Conservation (phyloP, 1,140 invertebrate genomes). For the Drosophila biarmipes region DNA sequence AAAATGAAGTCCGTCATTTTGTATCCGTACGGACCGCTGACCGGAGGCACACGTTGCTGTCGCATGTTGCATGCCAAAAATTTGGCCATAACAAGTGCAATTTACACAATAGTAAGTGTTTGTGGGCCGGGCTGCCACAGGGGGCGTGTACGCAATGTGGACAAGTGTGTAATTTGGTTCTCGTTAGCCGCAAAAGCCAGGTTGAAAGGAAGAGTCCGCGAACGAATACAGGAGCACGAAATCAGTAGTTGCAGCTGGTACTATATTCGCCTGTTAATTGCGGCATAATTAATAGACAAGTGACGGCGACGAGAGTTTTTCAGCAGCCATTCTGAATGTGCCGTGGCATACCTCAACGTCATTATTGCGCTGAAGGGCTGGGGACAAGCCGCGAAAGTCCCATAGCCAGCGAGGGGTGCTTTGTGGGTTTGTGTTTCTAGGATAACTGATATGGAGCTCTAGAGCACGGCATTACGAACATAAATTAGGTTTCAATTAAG, state of each 20-base stretch:
- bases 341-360: slow-evolving; percentile 13
- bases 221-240: slow-evolving; percentile 11
- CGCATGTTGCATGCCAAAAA: slow-evolving; percentile 88
- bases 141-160: slow-evolving; percentile 55
- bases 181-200: slow-evolving; percentile 28
- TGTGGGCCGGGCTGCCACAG: slow-evolving; percentile 2
- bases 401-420: background rate
- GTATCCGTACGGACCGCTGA: slow-evolving; percentile 85
- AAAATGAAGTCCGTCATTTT: slow-evolving; percentile 86
- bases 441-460: background rate
- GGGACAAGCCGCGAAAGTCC: background rate
- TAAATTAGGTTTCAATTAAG: no score
- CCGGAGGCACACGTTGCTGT: slow-evolving; percentile 85
- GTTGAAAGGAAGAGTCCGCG: background rate
- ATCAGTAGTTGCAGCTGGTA: slow-evolving; percentile 21
- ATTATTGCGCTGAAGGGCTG: slow-evolving; percentile 25
- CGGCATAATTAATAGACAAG: slow-evolving; percentile 64
- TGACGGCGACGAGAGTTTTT: slow-evolving; percentile 26
- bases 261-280: slow-evolving; percentile 62
- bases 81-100: slow-evolving; percentile 88
- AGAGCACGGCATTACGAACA: no score
- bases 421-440: background rate
- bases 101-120: slow-evolving; percentile 88
- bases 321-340: slow-evolving; percentile 20
- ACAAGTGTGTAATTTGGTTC: slow-evolving; percentile 51